Evolutionary conservation across 2,113 vertebrate species (phyloP).

Genomic region (Leucosticte australis): DNA sequence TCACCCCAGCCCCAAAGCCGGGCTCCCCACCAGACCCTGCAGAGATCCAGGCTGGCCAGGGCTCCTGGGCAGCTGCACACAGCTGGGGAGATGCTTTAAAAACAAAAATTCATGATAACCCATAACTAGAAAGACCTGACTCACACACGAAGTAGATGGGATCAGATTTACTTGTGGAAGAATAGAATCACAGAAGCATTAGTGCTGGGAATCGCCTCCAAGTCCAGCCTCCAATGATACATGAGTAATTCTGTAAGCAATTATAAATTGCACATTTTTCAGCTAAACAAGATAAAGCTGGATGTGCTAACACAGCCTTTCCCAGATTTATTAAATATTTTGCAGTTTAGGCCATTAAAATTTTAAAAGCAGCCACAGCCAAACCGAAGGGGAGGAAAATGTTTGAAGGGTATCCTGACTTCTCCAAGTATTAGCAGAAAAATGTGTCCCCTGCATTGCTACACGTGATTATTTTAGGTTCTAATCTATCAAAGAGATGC

Average conservation of each 20-base stretch:
- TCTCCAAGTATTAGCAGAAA: background rate
- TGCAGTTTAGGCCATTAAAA: background rate
- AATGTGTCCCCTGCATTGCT: background rate
- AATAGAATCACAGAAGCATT: background rate
- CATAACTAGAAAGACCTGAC: too few relatives aligned
- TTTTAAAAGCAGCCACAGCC: background rate
- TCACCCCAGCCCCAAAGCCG: background rate
- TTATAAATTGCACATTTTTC: background rate
- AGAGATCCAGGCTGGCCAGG: accelerated
- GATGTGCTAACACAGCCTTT: background rate
- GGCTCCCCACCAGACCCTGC: accelerated
- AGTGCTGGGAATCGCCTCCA: background rate
- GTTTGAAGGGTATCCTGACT: background rate
- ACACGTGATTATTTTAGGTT: background rate
- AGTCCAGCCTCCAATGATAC: background rate
- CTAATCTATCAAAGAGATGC: background rate
- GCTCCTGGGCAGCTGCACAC: background rate
- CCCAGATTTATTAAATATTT: background rate
- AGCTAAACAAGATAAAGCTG: background rate
- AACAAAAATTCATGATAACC: accelerated
- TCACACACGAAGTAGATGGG: background rate
- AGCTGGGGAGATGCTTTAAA: background rate
- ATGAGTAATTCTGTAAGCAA: background rate
- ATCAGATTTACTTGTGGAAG: background rate
- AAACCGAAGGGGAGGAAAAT: background rate